Conservation (phyloP, 2,888 invertebrate species). For the Colletes collaris region DNA sequence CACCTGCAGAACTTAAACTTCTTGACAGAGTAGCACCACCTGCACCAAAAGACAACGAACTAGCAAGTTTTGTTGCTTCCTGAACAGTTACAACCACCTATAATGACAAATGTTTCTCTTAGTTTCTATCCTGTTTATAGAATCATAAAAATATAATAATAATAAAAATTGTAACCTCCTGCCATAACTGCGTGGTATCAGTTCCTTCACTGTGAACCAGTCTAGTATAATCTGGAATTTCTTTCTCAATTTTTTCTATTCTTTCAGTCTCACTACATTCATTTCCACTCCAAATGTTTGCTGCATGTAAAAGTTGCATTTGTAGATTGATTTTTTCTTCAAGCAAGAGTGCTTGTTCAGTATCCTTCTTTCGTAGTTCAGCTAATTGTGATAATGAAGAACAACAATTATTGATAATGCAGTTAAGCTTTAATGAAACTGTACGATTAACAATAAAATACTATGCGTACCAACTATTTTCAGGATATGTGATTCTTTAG, state of each 20-base stretch:
- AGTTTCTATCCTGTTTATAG: neutral
- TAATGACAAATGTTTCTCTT: constrained; percentile 3
- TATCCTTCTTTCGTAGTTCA: constrained; percentile 93
- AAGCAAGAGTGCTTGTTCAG: constrained; percentile 92
- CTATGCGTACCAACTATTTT: constrained; percentile 89
- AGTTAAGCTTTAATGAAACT: constrained; percentile 1
- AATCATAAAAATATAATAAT: neutral
- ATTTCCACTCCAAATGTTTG: constrained; percentile 83
- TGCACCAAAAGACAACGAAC: constrained; percentile 87
- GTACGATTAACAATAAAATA: constrained; percentile 18
- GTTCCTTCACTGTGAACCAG: constrained; percentile 89
- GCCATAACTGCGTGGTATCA: constrained; percentile 92
- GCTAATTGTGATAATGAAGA: constrained; percentile 84
- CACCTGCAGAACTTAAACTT: constrained; percentile 97
- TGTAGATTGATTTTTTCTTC: constrained; percentile 96
- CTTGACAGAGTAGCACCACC: constrained; percentile 91
- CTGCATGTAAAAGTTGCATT: constrained; percentile 89
- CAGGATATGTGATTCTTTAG: constrained; percentile 90
- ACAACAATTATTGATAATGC: constrained; percentile 1
- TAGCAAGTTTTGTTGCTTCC: constrained; percentile 91
- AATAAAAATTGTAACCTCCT: constrained; percentile 86
- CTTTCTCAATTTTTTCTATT: constrained; percentile 74
- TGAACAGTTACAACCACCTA: constrained; percentile 82
- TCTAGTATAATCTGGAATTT: constrained; percentile 89
- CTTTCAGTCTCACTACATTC: constrained; percentile 75